Evolutionary conservation across 2,888 invertebrate genomes (phyloP).

Genomic region (Pristionchus fissidentatus): DNA sequence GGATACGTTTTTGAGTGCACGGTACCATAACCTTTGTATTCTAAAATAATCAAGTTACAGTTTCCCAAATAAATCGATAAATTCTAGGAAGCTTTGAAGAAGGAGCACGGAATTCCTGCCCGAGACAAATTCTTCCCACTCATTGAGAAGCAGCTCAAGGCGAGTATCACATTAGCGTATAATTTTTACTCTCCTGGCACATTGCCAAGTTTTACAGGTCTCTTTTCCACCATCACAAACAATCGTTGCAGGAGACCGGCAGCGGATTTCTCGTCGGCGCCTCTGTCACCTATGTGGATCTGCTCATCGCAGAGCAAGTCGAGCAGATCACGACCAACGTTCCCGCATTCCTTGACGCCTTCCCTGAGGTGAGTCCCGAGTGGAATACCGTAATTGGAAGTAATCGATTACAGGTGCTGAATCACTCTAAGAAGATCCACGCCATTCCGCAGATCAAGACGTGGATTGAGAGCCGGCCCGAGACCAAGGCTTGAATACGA

Average conservation of each 20-base stretch:
- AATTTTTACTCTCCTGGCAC: not conserved
- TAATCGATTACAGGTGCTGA: not conserved
- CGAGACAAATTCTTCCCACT: slow-evolving; percentile 37
- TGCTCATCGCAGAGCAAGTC: slow-evolving; percentile 63
- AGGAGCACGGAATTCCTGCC: slow-evolving; percentile 3
- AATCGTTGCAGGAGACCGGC: slow-evolving; percentile 54
- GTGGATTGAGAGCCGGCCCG: slow-evolving; percentile 62
- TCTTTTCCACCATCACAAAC: too few species aligned
- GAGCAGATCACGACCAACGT: slow-evolving; percentile 57
- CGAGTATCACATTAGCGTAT: not conserved
- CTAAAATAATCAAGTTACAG: not conserved
- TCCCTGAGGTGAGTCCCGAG: slow-evolving; percentile 51
- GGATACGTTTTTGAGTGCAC: too few species aligned
- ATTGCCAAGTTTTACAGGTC: not conserved
- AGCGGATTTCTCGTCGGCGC: slow-evolving; percentile 65
- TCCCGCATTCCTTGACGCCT: slow-evolving; percentile 61
- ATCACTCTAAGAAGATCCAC: slow-evolving; percentile 67
- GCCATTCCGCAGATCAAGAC: slow-evolving; percentile 62
- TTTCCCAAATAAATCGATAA: not conserved
- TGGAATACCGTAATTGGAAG: not conserved
- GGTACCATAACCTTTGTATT: too few species aligned
- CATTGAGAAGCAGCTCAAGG: slow-evolving; percentile 35
- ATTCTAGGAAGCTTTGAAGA: not conserved
- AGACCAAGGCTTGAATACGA: not conserved
- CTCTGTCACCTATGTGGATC: slow-evolving; percentile 66